Evolutionary conservation across 1,140 invertebrate species (phyloP), one percentile per base, ranked within the genome.

Genomic region (Mizuhopecten yessoensis): DNA sequence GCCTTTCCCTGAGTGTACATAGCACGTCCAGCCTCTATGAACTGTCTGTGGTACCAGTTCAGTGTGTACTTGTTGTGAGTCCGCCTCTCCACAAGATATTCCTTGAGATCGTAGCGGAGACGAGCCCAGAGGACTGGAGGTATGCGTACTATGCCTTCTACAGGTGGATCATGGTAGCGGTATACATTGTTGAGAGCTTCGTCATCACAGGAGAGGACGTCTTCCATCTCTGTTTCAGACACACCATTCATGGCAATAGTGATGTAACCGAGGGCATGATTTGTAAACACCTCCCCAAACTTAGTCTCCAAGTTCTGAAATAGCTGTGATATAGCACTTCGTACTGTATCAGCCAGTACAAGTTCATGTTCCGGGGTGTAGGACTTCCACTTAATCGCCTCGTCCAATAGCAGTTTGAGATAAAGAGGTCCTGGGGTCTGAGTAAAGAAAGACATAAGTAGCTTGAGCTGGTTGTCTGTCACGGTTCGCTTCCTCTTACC

Each of bases 1-100:
- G 92, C 89, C 0, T 90, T 90, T 87, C 91, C 91, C 7, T 98
- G 98, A 0, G 98, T 98, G 96, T 99, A 99, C 86, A 99, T 97
- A 96, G 99, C 98, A 88, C 98, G 98, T 0, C 99, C 99, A 0
- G 99, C 98, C 95, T 99, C 98, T 29, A 98, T 97, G 96, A 99
- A 99, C 96, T 99, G 99, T 90, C 99, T 97, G 93, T 94, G 97
- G 95, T 96, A 97, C 96, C 96, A 99, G 96, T 99, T 99, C 96
- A 99, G 97, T 0, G 99, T 99, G 42, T 92, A 94, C 88, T 95
- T 95, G 10, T 97, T 97, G 90, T 97, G 97, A 33, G 97, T 97
- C 90, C 97, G 94, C 86, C 97, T 96, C 97, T 98, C 98, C 45
- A 97, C 97, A 49, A 98, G 94, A 96, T 98, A 98, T 34, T 98